Conservation (phyloP, 2,113 vertebrate species). For the Pomatostomus ruficeps region DNA sequence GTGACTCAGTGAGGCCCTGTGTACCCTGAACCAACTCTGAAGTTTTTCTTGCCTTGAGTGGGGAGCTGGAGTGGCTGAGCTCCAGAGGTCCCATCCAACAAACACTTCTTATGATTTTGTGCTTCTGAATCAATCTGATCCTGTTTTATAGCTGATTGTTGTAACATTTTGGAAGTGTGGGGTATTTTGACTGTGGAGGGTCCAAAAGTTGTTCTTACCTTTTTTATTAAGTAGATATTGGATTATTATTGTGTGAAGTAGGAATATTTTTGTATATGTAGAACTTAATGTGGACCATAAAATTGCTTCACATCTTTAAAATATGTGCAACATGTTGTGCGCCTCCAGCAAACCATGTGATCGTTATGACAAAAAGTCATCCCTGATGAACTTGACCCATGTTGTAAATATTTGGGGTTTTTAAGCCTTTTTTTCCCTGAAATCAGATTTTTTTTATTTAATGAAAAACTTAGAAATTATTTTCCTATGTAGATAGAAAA, state of each 20-base stretch:
- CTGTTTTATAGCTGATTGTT: not conserved
- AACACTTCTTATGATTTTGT: not conserved
- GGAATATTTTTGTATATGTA: not conserved
- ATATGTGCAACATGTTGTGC: not conserved
- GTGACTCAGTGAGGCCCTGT: accelerated
- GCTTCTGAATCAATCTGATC: not conserved
- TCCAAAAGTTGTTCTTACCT: not conserved
- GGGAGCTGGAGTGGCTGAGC: not conserved
- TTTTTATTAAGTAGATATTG: not conserved
- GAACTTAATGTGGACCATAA: not conserved
- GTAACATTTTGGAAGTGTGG: not conserved
- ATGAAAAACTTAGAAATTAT: not conserved
- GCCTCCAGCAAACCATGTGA: not conserved
- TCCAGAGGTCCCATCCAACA: not conserved
- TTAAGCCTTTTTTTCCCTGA: not conserved
- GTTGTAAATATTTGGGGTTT: not conserved
- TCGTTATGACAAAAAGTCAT: not conserved
- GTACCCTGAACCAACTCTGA: not conserved
- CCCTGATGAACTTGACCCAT: not conserved
- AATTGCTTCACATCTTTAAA: not conserved
- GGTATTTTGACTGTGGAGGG: not conserved
- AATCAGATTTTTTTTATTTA: not conserved
- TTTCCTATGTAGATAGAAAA: not conserved
- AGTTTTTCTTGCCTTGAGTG: not conserved
- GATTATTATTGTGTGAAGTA: not conserved